These are phyloP conservation scores for Saguinus midas DNA, from an alignment of 2,113 vertebrate species.

Conservation along the genomic window DNA sequence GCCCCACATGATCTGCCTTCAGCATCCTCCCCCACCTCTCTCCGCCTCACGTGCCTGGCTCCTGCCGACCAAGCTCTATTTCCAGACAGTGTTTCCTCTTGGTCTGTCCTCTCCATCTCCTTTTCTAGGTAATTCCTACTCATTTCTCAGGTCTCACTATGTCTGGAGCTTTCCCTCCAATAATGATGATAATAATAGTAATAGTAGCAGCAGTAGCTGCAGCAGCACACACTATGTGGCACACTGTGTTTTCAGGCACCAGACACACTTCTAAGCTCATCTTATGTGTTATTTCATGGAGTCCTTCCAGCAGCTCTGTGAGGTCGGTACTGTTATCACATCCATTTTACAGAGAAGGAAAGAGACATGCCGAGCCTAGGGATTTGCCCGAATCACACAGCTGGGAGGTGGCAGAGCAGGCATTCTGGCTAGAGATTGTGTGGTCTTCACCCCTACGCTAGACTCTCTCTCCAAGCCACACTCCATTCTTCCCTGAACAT, in stretches of 20 bases:
- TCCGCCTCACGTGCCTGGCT: not conserved
- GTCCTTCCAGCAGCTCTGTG: not conserved
- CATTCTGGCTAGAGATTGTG: not conserved
- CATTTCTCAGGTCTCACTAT: not conserved
- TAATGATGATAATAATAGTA: not conserved
- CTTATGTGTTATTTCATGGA: not conserved
- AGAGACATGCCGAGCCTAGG: not conserved
- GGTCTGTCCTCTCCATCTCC: not conserved
- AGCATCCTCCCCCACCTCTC: not conserved
- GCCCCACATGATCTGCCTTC: not conserved
- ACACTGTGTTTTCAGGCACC: not conserved
- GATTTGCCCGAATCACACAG: not conserved
- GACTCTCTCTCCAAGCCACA: not conserved
- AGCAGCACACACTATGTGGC: fast-evolving
- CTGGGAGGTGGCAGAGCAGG: not conserved
- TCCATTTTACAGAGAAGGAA: not conserved
- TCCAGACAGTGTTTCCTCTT: not conserved
- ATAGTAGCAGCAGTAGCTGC: not conserved
- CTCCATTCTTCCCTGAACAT: not conserved
- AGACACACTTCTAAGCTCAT: no score
- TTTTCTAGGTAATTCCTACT: not conserved
- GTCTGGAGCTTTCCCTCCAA: not conserved
- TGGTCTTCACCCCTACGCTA: not conserved
- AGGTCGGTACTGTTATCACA: not conserved
- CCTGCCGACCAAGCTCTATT: not conserved